A percentile compares a stretch with the other conserved stretches of the same genome.
phyloP scores from a whole-genome alignment of 2,113 vertebrate species.

The Thinocorus orbignyianus region DNA sequence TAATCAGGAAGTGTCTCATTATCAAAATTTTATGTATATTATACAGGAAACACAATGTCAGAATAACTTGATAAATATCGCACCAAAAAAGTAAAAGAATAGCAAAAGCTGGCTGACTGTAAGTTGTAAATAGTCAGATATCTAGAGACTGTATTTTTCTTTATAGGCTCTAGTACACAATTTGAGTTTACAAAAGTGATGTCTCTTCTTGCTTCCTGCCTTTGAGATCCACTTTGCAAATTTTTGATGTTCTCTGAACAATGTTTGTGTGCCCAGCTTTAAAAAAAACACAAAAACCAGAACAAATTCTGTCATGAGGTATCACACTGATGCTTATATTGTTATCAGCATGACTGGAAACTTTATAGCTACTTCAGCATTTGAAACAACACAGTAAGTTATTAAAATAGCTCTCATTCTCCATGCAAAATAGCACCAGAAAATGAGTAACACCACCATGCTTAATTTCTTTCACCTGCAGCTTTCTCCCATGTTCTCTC shows the following conservation, averaged over 20 bases:
- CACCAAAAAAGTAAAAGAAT: neutral
- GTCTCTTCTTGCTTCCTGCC: neutral
- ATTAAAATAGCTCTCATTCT: neutral
- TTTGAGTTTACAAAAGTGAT: neutral
- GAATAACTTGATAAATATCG: neutral
- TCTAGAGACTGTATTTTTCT: neutral
- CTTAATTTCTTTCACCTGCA: neutral
- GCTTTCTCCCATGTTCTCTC: neutral
- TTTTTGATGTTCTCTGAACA: neutral
- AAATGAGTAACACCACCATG: neutral
- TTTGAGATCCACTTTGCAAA: neutral
- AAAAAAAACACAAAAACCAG: neutral
- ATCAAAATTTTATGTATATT: neutral
- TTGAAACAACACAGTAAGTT: neutral
- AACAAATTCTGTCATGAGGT: neutral
- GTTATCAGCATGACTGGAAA: neutral
- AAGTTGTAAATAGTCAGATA: neutral
- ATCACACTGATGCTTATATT: neutral
- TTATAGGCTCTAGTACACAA: neutral
- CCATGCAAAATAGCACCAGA: neutral
- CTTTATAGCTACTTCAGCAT: neutral
- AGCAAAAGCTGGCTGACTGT: neutral
- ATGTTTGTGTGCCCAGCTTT: neutral
- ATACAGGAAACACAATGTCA: neutral
- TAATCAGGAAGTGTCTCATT: neutral